Evolutionary conservation across 1,140 invertebrate genomes (phyloP).

Genomic region (Lepidotrigona ventralis): DNA sequence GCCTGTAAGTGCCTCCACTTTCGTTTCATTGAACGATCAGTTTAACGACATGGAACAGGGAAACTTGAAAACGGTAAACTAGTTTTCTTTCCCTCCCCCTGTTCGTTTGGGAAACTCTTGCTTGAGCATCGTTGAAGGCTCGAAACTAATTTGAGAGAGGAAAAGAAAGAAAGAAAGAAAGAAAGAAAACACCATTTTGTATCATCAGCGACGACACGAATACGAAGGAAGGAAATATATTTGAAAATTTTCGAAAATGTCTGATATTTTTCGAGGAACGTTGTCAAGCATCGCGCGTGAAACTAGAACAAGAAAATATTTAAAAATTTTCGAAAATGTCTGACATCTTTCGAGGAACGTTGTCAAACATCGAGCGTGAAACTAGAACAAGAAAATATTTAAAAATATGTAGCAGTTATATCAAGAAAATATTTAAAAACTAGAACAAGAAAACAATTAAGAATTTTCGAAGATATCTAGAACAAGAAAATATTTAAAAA

Average conservation of each 20-base stretch:
- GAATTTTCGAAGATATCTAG: too few relatives aligned
- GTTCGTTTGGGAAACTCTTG: not conserved
- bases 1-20: not conserved
- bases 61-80: not conserved
- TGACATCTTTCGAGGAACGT: not conserved
- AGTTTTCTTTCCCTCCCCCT: too few relatives aligned
- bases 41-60: not conserved
- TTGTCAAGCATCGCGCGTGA: not conserved
- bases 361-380: too few relatives aligned
- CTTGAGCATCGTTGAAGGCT: not conserved
- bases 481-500: too few relatives aligned
- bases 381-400: too few relatives aligned
- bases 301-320: too few relatives aligned
- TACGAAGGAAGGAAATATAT: not conserved
- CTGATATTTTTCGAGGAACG: not conserved
- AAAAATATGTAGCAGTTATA: too few relatives aligned
- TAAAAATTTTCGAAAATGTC: too few relatives aligned
- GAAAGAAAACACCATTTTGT: not conserved
- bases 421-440: too few relatives aligned
- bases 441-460: too few relatives aligned
- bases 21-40: not conserved
- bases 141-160: not conserved
- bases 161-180: too few relatives aligned
- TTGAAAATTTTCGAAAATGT: not conserved
- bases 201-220: not conserved